These are phyloP conservation scores for Hyperoplus immaculatus DNA, from an alignment of 2,797 vertebrate genomes.

Conservation along the genomic window DNA sequence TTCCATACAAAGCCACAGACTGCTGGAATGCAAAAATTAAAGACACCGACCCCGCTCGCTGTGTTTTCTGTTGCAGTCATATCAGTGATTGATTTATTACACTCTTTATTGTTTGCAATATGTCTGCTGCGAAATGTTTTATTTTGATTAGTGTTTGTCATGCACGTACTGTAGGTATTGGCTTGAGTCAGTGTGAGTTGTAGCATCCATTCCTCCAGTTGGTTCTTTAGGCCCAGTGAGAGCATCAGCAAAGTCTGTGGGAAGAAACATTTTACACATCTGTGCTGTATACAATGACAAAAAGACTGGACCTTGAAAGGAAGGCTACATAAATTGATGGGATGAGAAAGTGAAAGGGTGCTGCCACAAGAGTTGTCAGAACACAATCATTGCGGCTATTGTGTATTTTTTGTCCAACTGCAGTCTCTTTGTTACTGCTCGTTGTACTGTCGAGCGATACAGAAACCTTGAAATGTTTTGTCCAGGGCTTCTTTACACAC, in stretches of 20 bases:
- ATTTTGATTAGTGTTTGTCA: constrained; percentile 52
- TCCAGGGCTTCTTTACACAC: no score
- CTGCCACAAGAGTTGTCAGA: constrained; percentile 10
- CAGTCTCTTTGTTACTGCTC: constrained; percentile 8
- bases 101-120: constrained; percentile 59
- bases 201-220: constrained; percentile 25
- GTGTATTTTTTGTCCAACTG: not conserved
- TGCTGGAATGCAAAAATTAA: not conserved
- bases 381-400: not conserved
- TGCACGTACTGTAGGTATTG: constrained; percentile 55
- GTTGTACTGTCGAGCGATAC: not conserved
- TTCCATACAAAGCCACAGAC: not conserved
- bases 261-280: constrained; percentile 40
- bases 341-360: not conserved
- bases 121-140: constrained; percentile 57
- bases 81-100: constrained; percentile 61
- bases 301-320: constrained; percentile 43
- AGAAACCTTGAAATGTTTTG: not conserved
- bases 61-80: constrained; percentile 24
- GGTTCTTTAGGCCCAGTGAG: constrained; percentile 29
- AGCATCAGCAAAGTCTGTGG: constrained; percentile 36
- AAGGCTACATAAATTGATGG: constrained; percentile 1
- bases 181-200: constrained; percentile 29
- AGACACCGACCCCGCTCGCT: not conserved
- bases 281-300: constrained; percentile 41